Conservation (phyloP, 2,113 vertebrate species). For the Ophthalmolycus amberensis region DNA sequence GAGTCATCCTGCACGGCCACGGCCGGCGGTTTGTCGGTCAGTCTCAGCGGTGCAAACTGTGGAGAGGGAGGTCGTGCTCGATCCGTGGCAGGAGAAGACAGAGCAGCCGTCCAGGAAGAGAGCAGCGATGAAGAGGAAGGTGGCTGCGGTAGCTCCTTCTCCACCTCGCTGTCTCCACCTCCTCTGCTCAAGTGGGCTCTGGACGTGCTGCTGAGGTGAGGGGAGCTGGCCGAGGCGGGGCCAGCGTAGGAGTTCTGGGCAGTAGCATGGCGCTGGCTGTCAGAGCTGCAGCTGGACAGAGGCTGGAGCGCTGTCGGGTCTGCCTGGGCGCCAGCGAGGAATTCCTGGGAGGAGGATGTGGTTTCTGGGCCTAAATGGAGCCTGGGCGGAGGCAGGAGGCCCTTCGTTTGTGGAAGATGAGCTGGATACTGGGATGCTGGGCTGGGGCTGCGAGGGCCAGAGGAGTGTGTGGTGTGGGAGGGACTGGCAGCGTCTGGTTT, state of each 20-base stretch:
- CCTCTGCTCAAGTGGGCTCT: conserved; percentile 54
- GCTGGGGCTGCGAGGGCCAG: conserved; percentile 57
- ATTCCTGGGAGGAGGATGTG: conserved; percentile 72
- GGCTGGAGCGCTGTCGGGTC: background rate
- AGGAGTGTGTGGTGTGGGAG: conserved; percentile 39
- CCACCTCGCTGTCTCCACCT: conserved; percentile 79
- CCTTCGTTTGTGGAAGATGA: conserved; percentile 74
- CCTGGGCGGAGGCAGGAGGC: conserved; percentile 80
- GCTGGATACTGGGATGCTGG: conserved; percentile 55
- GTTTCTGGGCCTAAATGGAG: conserved; percentile 79
- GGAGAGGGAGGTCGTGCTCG: conserved; percentile 89
- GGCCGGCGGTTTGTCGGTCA: conserved; percentile 89
- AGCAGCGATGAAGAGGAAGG: conserved; percentile 41
- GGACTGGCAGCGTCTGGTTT: conserved; percentile 65
- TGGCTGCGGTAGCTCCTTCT: conserved; percentile 57
- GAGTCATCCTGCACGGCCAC: conserved; percentile 85
- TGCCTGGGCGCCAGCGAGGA: conserved; percentile 51
- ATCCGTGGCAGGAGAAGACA: too few species aligned
- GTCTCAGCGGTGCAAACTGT: conserved; percentile 87
- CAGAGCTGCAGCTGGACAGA: conserved; percentile 18
- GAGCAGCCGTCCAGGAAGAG: conserved; percentile 55
- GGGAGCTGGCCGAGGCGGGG: conserved; percentile 60
- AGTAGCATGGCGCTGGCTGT: conserved; percentile 47
- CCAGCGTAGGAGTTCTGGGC: conserved; percentile 39
- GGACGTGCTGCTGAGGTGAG: conserved; percentile 44